Evolutionary conservation across 2,113 vertebrate species (phyloP).

Genomic region (Scartelaos histophorus): DNA sequence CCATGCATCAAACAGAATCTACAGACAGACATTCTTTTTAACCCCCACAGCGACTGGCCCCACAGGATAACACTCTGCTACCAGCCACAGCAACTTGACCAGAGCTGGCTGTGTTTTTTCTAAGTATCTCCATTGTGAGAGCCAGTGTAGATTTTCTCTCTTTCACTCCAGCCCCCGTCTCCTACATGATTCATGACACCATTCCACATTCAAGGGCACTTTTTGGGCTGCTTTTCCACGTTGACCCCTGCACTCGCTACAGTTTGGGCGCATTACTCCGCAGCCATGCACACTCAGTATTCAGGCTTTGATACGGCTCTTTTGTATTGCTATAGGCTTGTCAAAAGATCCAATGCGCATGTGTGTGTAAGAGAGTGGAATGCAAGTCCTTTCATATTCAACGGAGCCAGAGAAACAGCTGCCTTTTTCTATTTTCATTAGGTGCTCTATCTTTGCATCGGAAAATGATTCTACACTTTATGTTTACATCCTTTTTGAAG

Average conservation of each 20-base stretch:
- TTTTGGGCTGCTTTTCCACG: slow-evolving; percentile 17
- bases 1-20: slow-evolving; percentile 65
- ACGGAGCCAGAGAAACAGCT: slow-evolving; percentile 20
- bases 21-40: slow-evolving; percentile 34
- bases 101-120: slow-evolving; percentile 18
- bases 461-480: slow-evolving; percentile 12
- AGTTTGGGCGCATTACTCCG: slow-evolving; percentile 7
- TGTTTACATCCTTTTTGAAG: slow-evolving; percentile 37
- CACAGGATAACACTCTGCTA: slow-evolving; percentile 56
- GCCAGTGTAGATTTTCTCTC: background rate
- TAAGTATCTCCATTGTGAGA: slow-evolving; percentile 23
- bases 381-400: slow-evolving; percentile 5
- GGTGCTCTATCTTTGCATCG: slow-evolving; percentile 20
- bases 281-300: slow-evolving; percentile 19
- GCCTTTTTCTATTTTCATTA: slow-evolving; percentile 9
- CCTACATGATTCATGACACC: slow-evolving; percentile 40
- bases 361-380: slow-evolving; percentile 4
- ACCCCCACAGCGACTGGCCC: slow-evolving; percentile 48
- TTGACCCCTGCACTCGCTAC: slow-evolving; percentile 24
- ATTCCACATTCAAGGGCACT: slow-evolving; percentile 22
- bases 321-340: slow-evolving; percentile 7
- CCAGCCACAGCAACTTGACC: slow-evolving; percentile 40
- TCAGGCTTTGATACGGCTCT: slow-evolving; percentile 5
- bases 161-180: slow-evolving; percentile 12
- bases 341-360: slow-evolving; percentile 2